Evolutionary conservation across 53 echinoderm and acorn worm genomes (phyloP).

Genomic region (Paracentrotus lividus): DNA sequence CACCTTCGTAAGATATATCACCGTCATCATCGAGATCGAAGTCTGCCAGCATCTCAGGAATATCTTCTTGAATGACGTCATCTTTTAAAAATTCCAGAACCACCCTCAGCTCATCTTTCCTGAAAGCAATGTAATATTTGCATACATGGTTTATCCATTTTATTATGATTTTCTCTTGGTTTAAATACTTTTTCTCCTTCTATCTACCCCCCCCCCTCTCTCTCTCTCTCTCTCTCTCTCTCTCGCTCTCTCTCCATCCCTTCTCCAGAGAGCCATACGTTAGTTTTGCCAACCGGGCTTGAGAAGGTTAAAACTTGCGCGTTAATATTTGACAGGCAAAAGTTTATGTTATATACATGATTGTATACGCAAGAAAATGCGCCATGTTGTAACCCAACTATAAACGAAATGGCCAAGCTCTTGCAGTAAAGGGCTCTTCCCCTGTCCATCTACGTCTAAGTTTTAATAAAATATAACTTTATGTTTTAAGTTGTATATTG

Average conservation of each 20-base stretch:
- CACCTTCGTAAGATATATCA: slow-evolving; percentile 37
- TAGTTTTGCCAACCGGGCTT: no score
- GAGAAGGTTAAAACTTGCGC: no score
- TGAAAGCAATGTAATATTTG: background rate
- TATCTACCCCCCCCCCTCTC: background rate
- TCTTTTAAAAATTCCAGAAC: slow-evolving; percentile 44
- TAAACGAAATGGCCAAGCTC: no score
- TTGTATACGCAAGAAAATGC: no score
- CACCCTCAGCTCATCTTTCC: slow-evolving; percentile 29
- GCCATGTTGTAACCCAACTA: no score
- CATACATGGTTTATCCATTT: background rate
- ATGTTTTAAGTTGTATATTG: no score
- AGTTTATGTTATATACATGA: no score
- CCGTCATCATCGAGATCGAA: slow-evolving; percentile 53
- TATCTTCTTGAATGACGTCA: slow-evolving; percentile 52
- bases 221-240: background rate
- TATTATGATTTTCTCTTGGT: background rate
- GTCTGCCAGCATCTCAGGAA: slow-evolving; percentile 57
- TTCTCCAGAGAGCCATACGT: no score
- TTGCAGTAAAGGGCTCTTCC: no score
- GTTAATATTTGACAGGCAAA: no score
- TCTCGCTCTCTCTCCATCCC: background rate
- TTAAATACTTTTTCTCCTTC: background rate
- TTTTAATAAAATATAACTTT: no score
- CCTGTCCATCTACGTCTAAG: no score